A percentile compares a stretch with the other conserved stretches of the same genome.
phyloP scores from a whole-genome alignment of 2,113 vertebrate species.

The Cervus canadensis region DNA sequence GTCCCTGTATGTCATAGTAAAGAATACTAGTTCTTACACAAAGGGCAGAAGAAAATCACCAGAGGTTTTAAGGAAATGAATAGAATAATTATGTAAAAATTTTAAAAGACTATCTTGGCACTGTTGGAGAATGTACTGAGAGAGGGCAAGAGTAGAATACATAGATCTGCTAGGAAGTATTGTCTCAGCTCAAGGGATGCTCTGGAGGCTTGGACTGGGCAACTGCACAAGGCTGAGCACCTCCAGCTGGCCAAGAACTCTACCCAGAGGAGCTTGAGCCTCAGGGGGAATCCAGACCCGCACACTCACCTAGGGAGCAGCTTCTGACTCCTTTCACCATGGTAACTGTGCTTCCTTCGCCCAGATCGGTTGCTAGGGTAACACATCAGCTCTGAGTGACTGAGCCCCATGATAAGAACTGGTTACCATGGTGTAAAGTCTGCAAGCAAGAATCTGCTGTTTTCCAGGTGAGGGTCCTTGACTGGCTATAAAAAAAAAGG shows the following conservation, averaged over 20 bases:
- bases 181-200: not conserved
- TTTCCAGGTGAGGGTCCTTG: not conserved
- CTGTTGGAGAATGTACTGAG: not conserved
- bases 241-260: not conserved
- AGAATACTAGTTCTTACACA: not conserved
- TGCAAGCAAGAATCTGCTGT: not conserved
- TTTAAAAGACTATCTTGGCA: not conserved
- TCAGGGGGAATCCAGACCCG: not conserved
- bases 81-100: not conserved
- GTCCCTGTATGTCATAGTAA: not conserved
- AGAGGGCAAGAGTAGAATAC: not conserved
- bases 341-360: not conserved
- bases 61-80: not conserved
- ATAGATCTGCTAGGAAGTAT: not conserved
- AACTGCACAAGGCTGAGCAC: not conserved
- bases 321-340: conserved; percentile 9
- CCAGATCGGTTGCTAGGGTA: not conserved
- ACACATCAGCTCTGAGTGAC: conserved; percentile 23
- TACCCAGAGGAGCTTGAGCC: not conserved
- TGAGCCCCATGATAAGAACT: not conserved
- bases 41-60: not conserved
- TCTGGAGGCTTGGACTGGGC: not conserved
- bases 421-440: conserved; percentile 44
- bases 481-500: not conserved
- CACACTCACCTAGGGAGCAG: not conserved